Evolutionary conservation across 1,140 invertebrate genomes (phyloP), one percentile per base, ranked within the genome.

Genomic region (Pollicipes pollicipes): DNA sequence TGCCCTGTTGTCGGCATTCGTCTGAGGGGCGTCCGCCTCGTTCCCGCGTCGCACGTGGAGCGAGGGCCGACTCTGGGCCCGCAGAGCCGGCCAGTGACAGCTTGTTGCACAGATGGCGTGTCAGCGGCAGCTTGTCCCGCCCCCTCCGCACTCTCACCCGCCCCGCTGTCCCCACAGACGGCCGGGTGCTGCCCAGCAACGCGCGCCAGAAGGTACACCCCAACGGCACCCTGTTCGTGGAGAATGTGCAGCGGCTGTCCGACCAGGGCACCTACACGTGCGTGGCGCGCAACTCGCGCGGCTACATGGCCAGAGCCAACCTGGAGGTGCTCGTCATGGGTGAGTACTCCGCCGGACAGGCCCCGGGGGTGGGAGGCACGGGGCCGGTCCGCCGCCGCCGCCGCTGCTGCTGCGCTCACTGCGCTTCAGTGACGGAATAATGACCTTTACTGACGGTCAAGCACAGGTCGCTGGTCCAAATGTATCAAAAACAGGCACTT

Each of bases 221-320:
- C 31, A 95, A 97, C 77, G 94, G 95, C 68, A 95, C 92, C 0
- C 84, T 98, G 0, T 90, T 94, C 69, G 93, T 98, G 75, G 88
- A 93, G 78, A 93, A 95, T 78, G 91, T 97, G 1, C 93, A 97
- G 80, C 84, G 92, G 32, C 85, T 86, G 74, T 89, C 90, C 70
- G 95, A 98, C 81, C 91, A 95, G 78, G 95, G 95, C 2, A 90
- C 88, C 0, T 97, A 97, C 81, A 93, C 90, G 0, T 98, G 95
- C 79, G 90, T 94, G 10, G 95, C 93, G 16, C 88, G 88, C 76
- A 95, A 93, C 80, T 85, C 88, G 68, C 90, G 94, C 79, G 91
- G 91, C 66, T 92, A 93, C 81, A 90, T 87, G 73, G 91, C 90
- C 32, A 84, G 89, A 74, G 88, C 89, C 77, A 89, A 87, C 70